Evolutionary conservation across 1,140 invertebrate species (phyloP), one percentile per base, ranked within the genome.

Genomic region (Drosophila funebris): DNA sequence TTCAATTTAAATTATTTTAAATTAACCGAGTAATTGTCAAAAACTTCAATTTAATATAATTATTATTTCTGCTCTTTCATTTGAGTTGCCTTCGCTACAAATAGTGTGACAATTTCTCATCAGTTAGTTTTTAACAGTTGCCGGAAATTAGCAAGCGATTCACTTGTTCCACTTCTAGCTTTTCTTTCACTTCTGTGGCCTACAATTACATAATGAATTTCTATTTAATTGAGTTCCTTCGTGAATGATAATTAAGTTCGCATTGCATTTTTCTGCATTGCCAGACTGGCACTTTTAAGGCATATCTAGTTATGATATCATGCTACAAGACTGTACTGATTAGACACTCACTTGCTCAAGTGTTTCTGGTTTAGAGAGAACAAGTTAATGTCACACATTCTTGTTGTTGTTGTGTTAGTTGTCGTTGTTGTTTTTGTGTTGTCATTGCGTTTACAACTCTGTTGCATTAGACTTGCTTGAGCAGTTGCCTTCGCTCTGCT

Each of bases 311-410:
- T 0, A 5, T 27, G 24, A 27, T 5, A 5, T 5, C 24, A 27
- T 4, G 24, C 6, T 6, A 27, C 24, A 54, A n/a, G n/a, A n/a
- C n/a, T n/a, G n/a, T n/a, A n/a, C n/a, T n/a, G n/a, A n/a, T n/a
- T n/a, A n/a, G n/a, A n/a, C n/a, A n/a, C n/a, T n/a, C n/a, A n/a
- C n/a, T n/a, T n/a, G n/a, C n/a, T n/a, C n/a, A n/a, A n/a, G n/a
- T n/a, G n/a, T n/a, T n/a, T n/a, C n/a, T n/a, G n/a, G n/a, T n/a
- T n/a, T n/a, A n/a, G n/a, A n/a, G n/a, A 44, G 50, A 31, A 36
- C 75, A 68, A 78, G 75, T 73, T 73, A 78, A 73, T 78, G 75
- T 63, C 76, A 73, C 62, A 61, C 56, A 52, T 18, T 57, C 60
- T 60, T 37, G 48, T 37, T 70, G 20, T 64, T 5, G 44, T 24